Conservation (phyloP, 2,888 invertebrate species). For the Stenodera caucasica region DNA sequence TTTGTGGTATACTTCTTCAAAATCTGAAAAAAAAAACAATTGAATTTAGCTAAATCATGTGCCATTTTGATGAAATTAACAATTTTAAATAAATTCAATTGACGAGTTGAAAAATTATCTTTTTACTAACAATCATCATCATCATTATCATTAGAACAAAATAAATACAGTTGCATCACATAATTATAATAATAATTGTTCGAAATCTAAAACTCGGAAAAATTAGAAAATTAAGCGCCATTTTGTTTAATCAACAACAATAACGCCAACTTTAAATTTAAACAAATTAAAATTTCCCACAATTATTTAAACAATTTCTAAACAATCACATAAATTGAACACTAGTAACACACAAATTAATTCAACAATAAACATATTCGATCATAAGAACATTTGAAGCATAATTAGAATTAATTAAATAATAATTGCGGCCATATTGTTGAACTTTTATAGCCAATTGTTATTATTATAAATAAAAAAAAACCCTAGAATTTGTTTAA, state of each 20-base stretch:
- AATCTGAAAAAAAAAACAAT: constrained; percentile 24
- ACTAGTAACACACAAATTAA: neutral
- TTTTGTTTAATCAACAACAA: constrained; percentile 20
- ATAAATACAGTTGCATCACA: too few relatives aligned
- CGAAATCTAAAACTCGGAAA: constrained; percentile 17
- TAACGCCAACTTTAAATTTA: constrained; percentile 4
- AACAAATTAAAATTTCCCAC: constrained; percentile 9
- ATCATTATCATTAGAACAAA: too few relatives aligned
- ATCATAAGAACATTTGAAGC: too few relatives aligned
- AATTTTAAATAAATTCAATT: too few relatives aligned
- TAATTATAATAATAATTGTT: constrained; percentile 8
- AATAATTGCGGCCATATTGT: neutral
- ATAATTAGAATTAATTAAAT: neutral
- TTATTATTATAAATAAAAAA: neutral
- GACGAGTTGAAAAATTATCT: too few relatives aligned
- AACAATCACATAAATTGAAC: too few relatives aligned
- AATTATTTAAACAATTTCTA: constrained; percentile 6
- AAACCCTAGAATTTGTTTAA: constrained; percentile 3
- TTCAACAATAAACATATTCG: neutral
- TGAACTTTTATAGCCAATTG: neutral
- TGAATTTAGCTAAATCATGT: constrained; percentile 15
- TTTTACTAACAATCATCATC: too few relatives aligned
- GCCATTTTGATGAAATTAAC: too few relatives aligned
- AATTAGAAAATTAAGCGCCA: constrained; percentile 12
- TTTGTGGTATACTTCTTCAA: constrained; percentile 17